Conservation (phyloP, 2,113 vertebrate genomes). For the Cyprinodon variegatus region DNA sequence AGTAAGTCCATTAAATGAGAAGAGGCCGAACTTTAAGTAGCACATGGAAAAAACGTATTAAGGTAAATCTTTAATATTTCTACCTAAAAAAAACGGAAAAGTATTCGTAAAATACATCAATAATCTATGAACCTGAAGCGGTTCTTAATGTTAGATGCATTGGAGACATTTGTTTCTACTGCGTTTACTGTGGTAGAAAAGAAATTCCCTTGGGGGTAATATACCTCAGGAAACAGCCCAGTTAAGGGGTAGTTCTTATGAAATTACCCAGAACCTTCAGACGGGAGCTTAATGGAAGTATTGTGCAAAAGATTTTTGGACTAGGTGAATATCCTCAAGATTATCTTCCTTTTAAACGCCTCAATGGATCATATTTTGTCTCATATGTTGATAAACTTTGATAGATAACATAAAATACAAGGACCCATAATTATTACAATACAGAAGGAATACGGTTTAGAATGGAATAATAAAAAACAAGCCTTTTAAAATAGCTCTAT, state of each 20-base stretch:
- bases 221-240: not conserved
- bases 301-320: not conserved
- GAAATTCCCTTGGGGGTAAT: not conserved
- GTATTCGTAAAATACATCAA: no score
- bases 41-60: no score
- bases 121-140: no score
- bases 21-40: no score
- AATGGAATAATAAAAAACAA: not conserved
- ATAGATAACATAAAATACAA: not conserved
- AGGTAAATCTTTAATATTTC: no score
- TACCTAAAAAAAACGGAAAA: no score
- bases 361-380: not conserved
- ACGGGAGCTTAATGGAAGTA: no score
- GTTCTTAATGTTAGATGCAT: not conserved
- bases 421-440: not conserved
- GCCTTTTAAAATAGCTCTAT: not conserved
- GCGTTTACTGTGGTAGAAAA: not conserved
- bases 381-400: not conserved
- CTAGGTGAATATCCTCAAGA: no score
- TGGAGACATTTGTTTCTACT: not conserved
- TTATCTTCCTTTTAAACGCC: no score
- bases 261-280: not conserved
- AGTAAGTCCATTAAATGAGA: no score
- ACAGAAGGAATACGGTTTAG: not conserved
- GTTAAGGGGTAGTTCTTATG: not conserved